Percentiles rank a stretch among this genome's conserved stretches.
Conservation (phyloP, 1,140 invertebrate genomes). For the Drosophila bifasciata region DNA sequence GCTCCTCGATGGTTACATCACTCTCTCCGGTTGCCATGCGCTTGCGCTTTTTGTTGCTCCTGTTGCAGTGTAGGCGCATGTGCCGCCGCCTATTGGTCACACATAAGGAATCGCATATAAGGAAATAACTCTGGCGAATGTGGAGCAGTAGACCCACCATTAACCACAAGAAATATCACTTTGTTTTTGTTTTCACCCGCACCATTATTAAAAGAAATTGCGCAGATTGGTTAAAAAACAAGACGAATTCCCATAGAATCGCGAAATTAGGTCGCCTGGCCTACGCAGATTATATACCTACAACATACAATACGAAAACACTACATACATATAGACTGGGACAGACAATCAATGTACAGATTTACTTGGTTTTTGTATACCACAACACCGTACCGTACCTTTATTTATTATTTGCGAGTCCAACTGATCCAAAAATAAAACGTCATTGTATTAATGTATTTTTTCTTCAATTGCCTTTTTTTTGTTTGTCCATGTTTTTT, state of each 20-base stretch:
- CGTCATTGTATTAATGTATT: conserved; percentile 39
- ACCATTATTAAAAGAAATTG: conserved; percentile 23
- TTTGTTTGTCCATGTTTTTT: conserved; percentile 28
- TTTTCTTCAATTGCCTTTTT: conserved; percentile 44
- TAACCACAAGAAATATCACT: no score
- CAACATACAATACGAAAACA: background rate
- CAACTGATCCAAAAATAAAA: conserved; percentile 54
- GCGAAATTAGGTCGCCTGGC: conserved; percentile 43
- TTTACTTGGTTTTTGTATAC: no score
- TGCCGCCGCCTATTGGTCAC: no score
- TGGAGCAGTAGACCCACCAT: no score
- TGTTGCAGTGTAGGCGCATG: no score
- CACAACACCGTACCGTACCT: background rate
- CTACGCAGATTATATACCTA: conserved; percentile 42
- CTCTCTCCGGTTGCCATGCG: no score
- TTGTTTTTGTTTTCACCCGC: conserved; percentile 6
- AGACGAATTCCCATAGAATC: conserved; percentile 13
- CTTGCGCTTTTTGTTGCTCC: no score
- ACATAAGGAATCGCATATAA: no score
- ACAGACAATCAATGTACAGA: no score
- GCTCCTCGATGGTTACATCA: no score
- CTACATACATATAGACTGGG: no score
- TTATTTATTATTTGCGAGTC: conserved; percentile 41
- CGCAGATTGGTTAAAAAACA: conserved; percentile 21
- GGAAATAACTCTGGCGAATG: no score